Evolutionary conservation across 2,888 invertebrate genomes (phyloP).

Genomic region (Oxytorus armatus): DNA sequence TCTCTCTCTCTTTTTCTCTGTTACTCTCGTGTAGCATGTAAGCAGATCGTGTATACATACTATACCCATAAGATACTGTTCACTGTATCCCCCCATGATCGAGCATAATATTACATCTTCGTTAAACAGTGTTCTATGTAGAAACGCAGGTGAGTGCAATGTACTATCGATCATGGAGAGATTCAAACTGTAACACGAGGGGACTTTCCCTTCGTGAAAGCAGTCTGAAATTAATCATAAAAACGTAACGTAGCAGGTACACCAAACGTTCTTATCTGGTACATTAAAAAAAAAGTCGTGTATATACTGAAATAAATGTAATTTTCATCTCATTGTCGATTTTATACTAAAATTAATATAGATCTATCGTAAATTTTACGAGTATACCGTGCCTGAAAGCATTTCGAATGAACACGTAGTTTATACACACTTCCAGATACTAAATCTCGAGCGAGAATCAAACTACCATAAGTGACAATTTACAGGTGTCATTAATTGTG

Average conservation of each 20-base stretch:
- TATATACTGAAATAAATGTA: no score
- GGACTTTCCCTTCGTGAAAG: constrained; percentile 4
- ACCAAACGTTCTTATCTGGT: no score
- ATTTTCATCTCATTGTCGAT: no score
- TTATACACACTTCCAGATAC: constrained; percentile 5
- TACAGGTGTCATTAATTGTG: constrained; percentile 54
- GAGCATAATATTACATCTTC: constrained; percentile 71
- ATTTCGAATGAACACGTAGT: neutral
- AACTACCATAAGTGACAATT: constrained; percentile 38
- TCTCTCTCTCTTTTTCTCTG: constrained; percentile 48
- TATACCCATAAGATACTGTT: constrained; percentile 61
- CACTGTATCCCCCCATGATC: constrained; percentile 69
- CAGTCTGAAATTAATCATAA: neutral
- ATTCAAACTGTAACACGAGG: constrained; percentile 28
- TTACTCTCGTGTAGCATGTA: constrained; percentile 35
- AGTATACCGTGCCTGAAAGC: neutral
- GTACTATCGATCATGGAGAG: constrained; percentile 70
- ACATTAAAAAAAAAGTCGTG: no score
- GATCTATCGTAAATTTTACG: no score
- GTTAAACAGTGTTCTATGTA: constrained; percentile 62
- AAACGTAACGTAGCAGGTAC: neutral
- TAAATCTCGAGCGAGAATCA: constrained; percentile 35
- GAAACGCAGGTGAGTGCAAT: constrained; percentile 66
- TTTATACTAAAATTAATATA: no score
- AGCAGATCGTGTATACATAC: constrained; percentile 38